These are phyloP conservation scores for Pocillopora verrucosa DNA, from an alignment of 64 coral and sea anemone genomes.

Conservation along the genomic window DNA sequence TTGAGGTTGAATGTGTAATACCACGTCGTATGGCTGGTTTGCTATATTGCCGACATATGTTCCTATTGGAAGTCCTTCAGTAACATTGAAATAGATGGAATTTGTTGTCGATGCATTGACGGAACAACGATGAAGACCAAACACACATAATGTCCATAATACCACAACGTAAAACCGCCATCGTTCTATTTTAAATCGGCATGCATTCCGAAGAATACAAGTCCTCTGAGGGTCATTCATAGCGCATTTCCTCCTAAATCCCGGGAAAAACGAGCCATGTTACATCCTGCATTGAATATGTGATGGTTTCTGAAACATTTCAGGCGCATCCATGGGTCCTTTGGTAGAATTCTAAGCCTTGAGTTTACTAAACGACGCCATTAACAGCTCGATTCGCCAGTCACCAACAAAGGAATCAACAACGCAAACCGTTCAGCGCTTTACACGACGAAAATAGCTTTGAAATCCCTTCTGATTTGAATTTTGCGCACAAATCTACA, in stretches of 20 bases:
- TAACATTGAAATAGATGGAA: neutral
- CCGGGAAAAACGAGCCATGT: neutral
- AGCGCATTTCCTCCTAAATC: neutral
- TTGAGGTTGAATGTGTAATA: neutral
- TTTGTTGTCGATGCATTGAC: neutral
- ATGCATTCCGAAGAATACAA: conserved; percentile 26
- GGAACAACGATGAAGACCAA: conserved; percentile 24
- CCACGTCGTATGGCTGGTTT: neutral
- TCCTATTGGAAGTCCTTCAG: conserved; percentile 29
- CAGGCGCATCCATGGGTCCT: neutral
- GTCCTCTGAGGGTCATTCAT: neutral
- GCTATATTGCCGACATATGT: conserved; percentile 18
- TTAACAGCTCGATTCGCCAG: conserved; percentile 10
- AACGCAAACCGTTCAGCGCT: neutral
- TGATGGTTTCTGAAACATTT: neutral
- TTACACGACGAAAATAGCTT: neutral
- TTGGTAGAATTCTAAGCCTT: neutral
- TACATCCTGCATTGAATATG: neutral
- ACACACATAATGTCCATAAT: conserved; percentile 33
- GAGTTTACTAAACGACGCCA: conserved; percentile 17
- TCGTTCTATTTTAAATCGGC: conserved; percentile 6
- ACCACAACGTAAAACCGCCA: conserved; percentile 18
- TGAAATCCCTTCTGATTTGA: neutral
- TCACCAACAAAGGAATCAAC: neutral
- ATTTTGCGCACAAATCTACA: neutral